A percentile compares a stretch with the other conserved stretches of the same genome.
phyloP scores from a whole-genome alignment of 2,113 vertebrate species.

The Suricata suricatta region DNA sequence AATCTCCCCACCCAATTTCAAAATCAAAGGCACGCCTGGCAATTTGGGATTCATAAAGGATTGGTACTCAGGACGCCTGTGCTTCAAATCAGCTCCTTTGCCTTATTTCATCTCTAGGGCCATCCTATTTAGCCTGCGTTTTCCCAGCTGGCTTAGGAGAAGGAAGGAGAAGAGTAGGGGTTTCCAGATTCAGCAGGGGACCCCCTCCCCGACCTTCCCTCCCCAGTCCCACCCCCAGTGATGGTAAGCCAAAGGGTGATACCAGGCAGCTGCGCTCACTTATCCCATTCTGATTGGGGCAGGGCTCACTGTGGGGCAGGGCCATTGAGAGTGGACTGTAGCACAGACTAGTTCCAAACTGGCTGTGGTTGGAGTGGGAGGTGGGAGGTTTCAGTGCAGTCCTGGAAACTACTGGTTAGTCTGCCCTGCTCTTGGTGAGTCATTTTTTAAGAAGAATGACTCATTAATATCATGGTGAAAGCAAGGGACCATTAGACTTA shows the following conservation, averaged over 20 bases:
- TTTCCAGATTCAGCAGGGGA: background rate
- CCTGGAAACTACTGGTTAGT: constrained; percentile 22
- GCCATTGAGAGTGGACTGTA: background rate
- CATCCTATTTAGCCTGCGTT: background rate
- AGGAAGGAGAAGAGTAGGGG: background rate
- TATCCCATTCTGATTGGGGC: background rate
- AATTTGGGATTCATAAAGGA: background rate
- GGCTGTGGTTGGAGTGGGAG: background rate
- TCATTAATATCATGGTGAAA: constrained; percentile 72
- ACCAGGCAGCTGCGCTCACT: background rate
- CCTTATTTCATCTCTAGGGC: background rate
- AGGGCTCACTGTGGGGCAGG: background rate
- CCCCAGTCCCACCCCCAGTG: no score
- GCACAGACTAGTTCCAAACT: constrained; percentile 37
- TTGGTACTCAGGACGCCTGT: background rate
- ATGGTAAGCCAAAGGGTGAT: background rate
- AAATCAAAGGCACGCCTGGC: background rate
- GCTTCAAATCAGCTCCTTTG: background rate
- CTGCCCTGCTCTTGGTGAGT: constrained; percentile 37
- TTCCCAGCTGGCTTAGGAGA: background rate
- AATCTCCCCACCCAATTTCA: background rate
- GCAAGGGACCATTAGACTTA: constrained; percentile 64
- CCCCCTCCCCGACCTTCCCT: no score
- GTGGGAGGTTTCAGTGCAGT: background rate
- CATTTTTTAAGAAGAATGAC: constrained; percentile 61